Evolutionary conservation across 2,797 vertebrate genomes (phyloP).

Genomic region (Syngnathus acus): DNA sequence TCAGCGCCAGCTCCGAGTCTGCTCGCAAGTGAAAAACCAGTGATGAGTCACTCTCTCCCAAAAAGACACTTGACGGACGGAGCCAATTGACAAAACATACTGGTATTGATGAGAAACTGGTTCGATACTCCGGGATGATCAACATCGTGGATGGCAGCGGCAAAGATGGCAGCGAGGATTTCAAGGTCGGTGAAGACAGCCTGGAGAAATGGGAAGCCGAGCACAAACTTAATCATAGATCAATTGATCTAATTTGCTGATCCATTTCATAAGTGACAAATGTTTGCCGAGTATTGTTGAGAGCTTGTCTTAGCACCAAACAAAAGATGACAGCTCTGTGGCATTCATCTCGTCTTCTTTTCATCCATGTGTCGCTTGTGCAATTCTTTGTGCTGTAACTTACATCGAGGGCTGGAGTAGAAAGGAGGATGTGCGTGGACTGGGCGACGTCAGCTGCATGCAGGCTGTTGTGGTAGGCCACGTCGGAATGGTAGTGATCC

Average conservation of each 20-base stretch:
- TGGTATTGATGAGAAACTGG: slow-evolving; percentile 98
- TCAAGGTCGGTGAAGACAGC: slow-evolving; percentile 97
- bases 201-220: slow-evolving; percentile 50
- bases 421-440: slow-evolving; percentile 94
- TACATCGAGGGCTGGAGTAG: slow-evolving; percentile 92
- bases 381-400: slow-evolving; percentile 41
- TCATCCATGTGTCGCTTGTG: neutral
- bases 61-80: no score
- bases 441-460: slow-evolving; percentile 96
- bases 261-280: no score
- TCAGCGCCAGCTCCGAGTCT: slow-evolving; percentile 95
- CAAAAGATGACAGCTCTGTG: no score
- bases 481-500: slow-evolving; percentile 94
- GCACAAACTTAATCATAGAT: neutral
- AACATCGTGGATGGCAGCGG: slow-evolving; percentile 94
- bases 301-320: no score
- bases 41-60: no score
- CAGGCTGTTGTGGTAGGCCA: slow-evolving; percentile 96
- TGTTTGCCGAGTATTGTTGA: no score
- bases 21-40: neutral
- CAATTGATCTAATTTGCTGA: no score
- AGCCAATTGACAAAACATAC: slow-evolving; percentile 50
- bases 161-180: slow-evolving; percentile 96
- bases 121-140: slow-evolving; percentile 98
- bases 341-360: no score